Base-by-base conservation (phyloP, 2,797 vertebrate species). In the Pseudotriccus pelzelni region DNA sequence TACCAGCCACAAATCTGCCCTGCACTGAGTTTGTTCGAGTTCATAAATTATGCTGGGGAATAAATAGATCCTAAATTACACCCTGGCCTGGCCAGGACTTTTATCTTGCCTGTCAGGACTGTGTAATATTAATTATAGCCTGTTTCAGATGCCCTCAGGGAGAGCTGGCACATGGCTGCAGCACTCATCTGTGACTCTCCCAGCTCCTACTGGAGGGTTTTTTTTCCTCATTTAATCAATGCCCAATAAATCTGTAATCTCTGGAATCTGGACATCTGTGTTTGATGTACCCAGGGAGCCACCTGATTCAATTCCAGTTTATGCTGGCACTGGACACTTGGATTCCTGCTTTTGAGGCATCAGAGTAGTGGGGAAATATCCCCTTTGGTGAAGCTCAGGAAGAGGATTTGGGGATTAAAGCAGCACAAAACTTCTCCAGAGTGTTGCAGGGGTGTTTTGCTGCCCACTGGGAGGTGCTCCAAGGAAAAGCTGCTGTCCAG, bases 61-160 rank as follows among this genome's bases (percentile, higher is more conserved):
- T 88, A 96, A 96, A 94, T 95, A 97, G 96, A 90, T 92, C 89
- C 79, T 91, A 93, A 94, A 96, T 94, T 94, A 91, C 95, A 93
- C 89, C 94, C 90, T 72, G 89, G 92, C 85, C 93, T 49, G 50
- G 78, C 78, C 55, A 94, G 91, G 91, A 49, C 93, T 96, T 96
- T 88, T 66, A 37, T 96, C 88, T 97, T 90, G 63, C 72, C 49
- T 90, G 84, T 94, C 93, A 89, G 80, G 86, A 24, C 67, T 59
- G 60, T 58, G 70, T 64, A 72, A 94, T 83, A 86, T 82, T 63
- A 56, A 95, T 97, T 77, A 93, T 25, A 85, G 89, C 37, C 73
- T 68, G 84, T 20, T 30, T 73, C 34, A 66, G 58, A 59, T 90
- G 67, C 80, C 84, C 87, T 69, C 39, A 1, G 59, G 87, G 68